Conservation (phyloP, 2,797 vertebrate species). For the Acrocephalus scirpaceus region DNA sequence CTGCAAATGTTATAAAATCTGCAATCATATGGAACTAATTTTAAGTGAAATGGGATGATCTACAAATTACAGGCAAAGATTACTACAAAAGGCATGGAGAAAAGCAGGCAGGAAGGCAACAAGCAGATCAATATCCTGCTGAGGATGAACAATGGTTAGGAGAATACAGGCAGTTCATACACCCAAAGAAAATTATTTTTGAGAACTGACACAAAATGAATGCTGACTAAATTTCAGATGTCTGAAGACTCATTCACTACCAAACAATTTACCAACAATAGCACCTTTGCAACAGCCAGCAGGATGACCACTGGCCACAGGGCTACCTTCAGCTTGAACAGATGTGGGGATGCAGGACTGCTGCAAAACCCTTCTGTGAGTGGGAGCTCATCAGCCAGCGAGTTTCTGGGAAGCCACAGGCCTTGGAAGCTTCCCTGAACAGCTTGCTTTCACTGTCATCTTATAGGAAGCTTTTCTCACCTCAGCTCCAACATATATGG, state of each 20-base stretch:
- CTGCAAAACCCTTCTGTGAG: neutral
- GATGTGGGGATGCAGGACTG: rapidly evolving
- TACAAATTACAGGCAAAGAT: neutral
- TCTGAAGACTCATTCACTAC: neutral
- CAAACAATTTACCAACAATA: neutral
- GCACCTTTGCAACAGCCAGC: neutral
- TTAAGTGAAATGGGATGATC: neutral
- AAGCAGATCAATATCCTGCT: neutral
- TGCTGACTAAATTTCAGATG: neutral
- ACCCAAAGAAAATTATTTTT: neutral
- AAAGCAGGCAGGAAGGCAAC: neutral
- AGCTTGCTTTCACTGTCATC: neutral
- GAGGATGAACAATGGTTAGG: neutral
- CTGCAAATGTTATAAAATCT: conserved; percentile 37
- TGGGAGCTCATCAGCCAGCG: neutral
- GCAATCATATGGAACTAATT: conserved; percentile 1
- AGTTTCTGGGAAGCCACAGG: neutral
- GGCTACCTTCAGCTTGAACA: neutral
- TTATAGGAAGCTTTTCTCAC: neutral
- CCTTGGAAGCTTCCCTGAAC: neutral
- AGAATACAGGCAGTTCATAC: neutral
- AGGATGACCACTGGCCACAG: neutral
- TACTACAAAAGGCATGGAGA: neutral
- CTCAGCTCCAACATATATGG: neutral
- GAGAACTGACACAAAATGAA: neutral